Percentiles rank a stretch among this genome's conserved stretches.
phyloP scores from a whole-genome alignment of 2,888 invertebrate species.

The Athetis lepigone region DNA sequence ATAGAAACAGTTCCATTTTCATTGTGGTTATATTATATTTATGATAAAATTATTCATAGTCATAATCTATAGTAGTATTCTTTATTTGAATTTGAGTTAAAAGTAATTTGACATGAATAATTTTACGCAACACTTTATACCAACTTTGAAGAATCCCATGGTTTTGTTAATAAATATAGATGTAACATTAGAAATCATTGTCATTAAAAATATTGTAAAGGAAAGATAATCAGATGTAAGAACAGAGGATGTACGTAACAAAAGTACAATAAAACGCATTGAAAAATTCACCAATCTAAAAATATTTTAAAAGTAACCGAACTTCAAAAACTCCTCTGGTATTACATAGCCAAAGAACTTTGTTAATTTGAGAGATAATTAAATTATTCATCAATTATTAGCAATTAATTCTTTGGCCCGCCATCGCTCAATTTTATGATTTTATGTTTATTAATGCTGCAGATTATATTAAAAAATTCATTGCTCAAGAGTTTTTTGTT shows the following conservation, averaged over 20 bases:
- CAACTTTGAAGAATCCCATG: slow-evolving; percentile 66
- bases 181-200: slow-evolving; percentile 58
- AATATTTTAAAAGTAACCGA: slow-evolving; percentile 60
- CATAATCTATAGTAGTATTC: slow-evolving; percentile 15
- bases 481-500: slow-evolving; percentile 45
- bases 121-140: slow-evolving; percentile 65
- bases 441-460: slow-evolving; percentile 60
- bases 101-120: slow-evolving; percentile 64
- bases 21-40: slow-evolving; percentile 27
- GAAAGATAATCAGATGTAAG: slow-evolving; percentile 54
- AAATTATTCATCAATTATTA: slow-evolving; percentile 70
- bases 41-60: slow-evolving; percentile 62
- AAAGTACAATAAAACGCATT: slow-evolving; percentile 36
- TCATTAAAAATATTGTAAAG: slow-evolving; percentile 39
- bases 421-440: slow-evolving; percentile 78
- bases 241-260: slow-evolving; percentile 62
- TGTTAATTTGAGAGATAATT: slow-evolving; percentile 71
- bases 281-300: slow-evolving; percentile 50
- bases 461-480: slow-evolving; percentile 55
- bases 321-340: slow-evolving; percentile 72
- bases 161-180: slow-evolving; percentile 63
- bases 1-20: slow-evolving; percentile 47
- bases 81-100: not conserved
- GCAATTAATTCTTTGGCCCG: slow-evolving; percentile 72
- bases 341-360: slow-evolving; percentile 78